Evolutionary conservation across 2,113 vertebrate species (phyloP).

Genomic region (Mus musculus): GRCm39 chr3:143029001-143029500

Average conservation of each 20-base stretch:
- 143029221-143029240: not conserved
- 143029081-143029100: conserved; percentile 23
- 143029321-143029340: not conserved
- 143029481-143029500: not conserved
- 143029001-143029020: not conserved
- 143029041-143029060: not conserved
- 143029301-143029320: not conserved
- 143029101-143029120: conserved; percentile 43
- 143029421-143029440: not conserved
- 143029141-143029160: conserved; percentile 32
- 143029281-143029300: not conserved
- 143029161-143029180: conserved; percentile 47
- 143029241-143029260: not conserved
- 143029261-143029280: not conserved
- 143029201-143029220: not conserved
- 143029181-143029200: not conserved
- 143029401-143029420: not conserved
- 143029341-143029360: not conserved
- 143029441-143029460: not conserved
- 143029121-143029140: conserved; percentile 2
- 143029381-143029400: not conserved
- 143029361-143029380: not conserved
- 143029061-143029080: not conserved
- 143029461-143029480: not conserved
- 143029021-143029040: not conserved